Conservation (phyloP, 2,113 vertebrate genomes). For the Seriola rivoliana region DNA sequence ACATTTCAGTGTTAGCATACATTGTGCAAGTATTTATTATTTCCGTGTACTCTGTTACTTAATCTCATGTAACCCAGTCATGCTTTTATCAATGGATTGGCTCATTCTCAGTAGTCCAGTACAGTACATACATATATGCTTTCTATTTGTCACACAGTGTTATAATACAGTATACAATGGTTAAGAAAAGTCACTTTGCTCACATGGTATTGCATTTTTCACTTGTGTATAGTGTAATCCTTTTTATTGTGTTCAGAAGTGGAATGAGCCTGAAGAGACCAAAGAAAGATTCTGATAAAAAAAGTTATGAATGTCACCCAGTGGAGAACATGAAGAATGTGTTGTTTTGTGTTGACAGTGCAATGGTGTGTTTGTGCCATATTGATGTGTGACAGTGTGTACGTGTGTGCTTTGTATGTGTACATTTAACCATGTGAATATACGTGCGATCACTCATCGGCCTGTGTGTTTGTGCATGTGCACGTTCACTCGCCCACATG, state of each 20-base stretch:
- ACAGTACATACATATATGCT: conserved; percentile 72
- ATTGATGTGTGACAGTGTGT: conserved; percentile 18
- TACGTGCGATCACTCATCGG: conserved; percentile 24
- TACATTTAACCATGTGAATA: conserved; percentile 41
- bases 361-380: conserved; percentile 58
- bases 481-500: conserved; percentile 41
- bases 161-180: conserved; percentile 67
- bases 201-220: conserved; percentile 64
- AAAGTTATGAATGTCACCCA: conserved; percentile 71
- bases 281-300: conserved; percentile 70
- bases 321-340: conserved; percentile 63
- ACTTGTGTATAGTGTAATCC: conserved; percentile 57
- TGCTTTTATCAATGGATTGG: conserved; percentile 72
- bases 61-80: conserved; percentile 74
- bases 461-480: conserved; percentile 36
- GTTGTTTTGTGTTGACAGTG: conserved; percentile 58
- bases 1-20: conserved; percentile 76
- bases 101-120: conserved; percentile 64
- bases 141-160: conserved; percentile 72
- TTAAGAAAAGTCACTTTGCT: conserved; percentile 49
- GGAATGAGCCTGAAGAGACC: conserved; percentile 71
- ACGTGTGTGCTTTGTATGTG: conserved; percentile 20
- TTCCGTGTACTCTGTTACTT: conserved; percentile 72
- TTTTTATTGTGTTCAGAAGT: conserved; percentile 63
- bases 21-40: conserved; percentile 79